Evolutionary conservation across 2,797 vertebrate genomes (phyloP).

Genomic region (Danio tinwini): DNA sequence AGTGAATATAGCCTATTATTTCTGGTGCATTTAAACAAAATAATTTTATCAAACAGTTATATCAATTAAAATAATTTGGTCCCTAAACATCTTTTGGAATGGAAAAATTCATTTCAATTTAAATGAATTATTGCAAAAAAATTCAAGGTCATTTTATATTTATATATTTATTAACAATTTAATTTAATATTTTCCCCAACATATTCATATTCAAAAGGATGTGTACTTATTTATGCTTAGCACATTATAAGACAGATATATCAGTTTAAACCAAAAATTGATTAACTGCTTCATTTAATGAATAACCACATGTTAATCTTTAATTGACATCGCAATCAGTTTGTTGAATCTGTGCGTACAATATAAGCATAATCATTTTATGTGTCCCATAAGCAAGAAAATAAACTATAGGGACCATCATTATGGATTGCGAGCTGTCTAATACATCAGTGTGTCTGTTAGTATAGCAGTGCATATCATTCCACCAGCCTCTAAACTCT

Average conservation of each 20-base stretch:
- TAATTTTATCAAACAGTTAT: no score
- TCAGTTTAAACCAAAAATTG: background rate
- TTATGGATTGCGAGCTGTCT: slow-evolving; percentile 23
- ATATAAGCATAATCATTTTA: background rate
- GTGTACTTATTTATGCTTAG: no score
- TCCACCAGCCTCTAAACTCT: slow-evolving; percentile 20
- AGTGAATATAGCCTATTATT: no score
- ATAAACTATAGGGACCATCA: slow-evolving; percentile 27
- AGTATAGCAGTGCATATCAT: slow-evolving; percentile 10
- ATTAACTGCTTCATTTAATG: background rate
- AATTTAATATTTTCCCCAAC: no score
- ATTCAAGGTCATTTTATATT: no score
- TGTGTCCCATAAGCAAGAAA: slow-evolving; percentile 24
- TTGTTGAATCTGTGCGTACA: background rate
- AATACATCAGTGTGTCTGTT: slow-evolving; percentile 22
- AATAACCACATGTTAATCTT: background rate
- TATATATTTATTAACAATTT: no score
- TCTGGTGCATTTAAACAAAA: no score
- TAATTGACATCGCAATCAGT: background rate
- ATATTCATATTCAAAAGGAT: no score
- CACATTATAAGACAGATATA: background rate
- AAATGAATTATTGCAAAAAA: no score
- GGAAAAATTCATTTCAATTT: no score
- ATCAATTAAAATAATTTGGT: no score
- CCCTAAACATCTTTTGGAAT: no score